Evolutionary conservation across 2,888 invertebrate species (phyloP), one percentile per base, ranked within the genome.

Genomic region (Tiliacea citrago): DNA sequence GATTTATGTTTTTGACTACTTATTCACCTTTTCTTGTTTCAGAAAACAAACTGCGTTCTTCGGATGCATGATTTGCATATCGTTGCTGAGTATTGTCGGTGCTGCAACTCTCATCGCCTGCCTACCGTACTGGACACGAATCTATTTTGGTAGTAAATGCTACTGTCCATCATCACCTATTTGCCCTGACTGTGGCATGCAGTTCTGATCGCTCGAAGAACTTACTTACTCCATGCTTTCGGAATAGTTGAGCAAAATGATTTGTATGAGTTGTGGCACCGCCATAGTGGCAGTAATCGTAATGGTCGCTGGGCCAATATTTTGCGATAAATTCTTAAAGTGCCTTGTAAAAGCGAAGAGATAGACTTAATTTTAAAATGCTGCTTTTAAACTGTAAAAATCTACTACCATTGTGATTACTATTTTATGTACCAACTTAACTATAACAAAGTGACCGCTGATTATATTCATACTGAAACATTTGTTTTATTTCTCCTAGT

Each of bases 51-150:
- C 42, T 24, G 16, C 7, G 0, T 24, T 35, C 12, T 62, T 49
- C 24, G 68, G 42, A 79, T 91, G 89, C 87, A 93, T 93, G 93
- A 91, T 93, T 92, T 94, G 93, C 84, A 80, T 93, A 81, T 90
- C 94, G 0, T 67, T 93, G 29, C 76, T 92, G 39, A 88, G 90
- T 77, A 29, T 93, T 42, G 39, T 92, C 24, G 89, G 91, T 72
- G 89, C 89, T 4, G 85, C 90, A 10, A 79, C 89, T 1, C 47
- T 91, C 4, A 73, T 93, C 18, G 61, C 89, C 68, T 93, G 93
- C 72, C 57, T 90, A 6, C 94, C 93, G 2, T 84, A 89, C 45
- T 91, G 91, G 73, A 82, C 90, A 0, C 89, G 86, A 24, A 85
- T 61, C 9, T 60, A 91, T 10, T 86, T 90, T 21, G 77, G 83